phyloP scores from a whole-genome alignment of 2,888 invertebrate genomes.

The Phoenoteleia sp. region DNA sequence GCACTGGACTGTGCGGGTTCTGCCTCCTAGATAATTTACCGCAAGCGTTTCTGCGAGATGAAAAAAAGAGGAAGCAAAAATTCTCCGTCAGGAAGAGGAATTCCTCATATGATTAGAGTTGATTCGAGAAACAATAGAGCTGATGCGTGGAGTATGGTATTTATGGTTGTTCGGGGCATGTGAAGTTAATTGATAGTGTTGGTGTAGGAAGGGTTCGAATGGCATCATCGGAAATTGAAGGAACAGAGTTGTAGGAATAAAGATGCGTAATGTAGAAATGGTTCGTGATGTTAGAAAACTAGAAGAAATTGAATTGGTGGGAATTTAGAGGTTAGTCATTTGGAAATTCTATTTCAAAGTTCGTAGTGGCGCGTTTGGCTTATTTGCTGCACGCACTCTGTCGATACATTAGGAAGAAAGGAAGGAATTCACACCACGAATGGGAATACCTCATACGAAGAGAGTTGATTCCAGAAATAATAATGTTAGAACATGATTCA shows the following conservation, averaged over 20 bases:
- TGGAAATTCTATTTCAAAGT: slow-evolving; percentile 25
- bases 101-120: slow-evolving; percentile 53
- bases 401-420: neutral
- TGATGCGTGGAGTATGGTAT: slow-evolving; percentile 51
- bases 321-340: neutral
- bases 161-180: slow-evolving; percentile 37
- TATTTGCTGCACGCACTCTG: slow-evolving; percentile 31
- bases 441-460: slow-evolving; percentile 15
- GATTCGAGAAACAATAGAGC: slow-evolving; percentile 54
- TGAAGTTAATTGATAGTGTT: slow-evolving; percentile 60
- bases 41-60: neutral
- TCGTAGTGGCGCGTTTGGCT: slow-evolving; percentile 1
- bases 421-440: neutral
- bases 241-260: neutral
- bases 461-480: slow-evolving; percentile 43
- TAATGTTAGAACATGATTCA: slow-evolving; percentile 28
- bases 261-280: neutral
- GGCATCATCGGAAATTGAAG: slow-evolving; percentile 10
- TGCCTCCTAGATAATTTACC: slow-evolving; percentile 16
- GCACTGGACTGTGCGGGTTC: slow-evolving; percentile 7
- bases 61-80: slow-evolving; percentile 5
- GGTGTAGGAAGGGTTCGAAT: slow-evolving; percentile 17
- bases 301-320: too few species aligned
- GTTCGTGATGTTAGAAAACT: neutral
- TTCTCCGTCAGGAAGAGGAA: slow-evolving; percentile 30